A percentile compares a stretch with the other conserved stretches of the same genome.
Evolutionary conservation across 2,888 invertebrate species (phyloP).

Genomic region (Napeogenes sylphis): DNA sequence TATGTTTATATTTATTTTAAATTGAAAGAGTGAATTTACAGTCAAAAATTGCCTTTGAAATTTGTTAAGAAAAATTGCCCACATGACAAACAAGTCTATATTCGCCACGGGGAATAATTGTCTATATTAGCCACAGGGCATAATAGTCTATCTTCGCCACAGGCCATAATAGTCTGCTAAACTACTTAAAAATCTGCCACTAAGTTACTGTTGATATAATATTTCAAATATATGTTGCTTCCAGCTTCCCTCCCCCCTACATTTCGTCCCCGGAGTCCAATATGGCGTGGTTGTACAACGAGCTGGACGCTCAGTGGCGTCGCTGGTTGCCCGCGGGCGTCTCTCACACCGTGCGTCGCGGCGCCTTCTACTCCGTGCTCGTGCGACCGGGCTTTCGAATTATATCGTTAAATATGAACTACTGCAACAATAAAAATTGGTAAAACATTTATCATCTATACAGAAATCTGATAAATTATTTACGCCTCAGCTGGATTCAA

Average conservation of each 20-base stretch:
- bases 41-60: too few relatives aligned
- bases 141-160: too few relatives aligned
- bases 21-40: too few relatives aligned
- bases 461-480: not conserved
- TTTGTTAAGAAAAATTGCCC: too few relatives aligned
- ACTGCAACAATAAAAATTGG: slow-evolving; percentile 97
- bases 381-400: slow-evolving; percentile 93
- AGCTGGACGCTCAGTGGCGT: slow-evolving; percentile 92
- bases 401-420: slow-evolving; percentile 97
- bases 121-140: too few relatives aligned
- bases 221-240: slow-evolving; percentile 33
- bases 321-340: slow-evolving; percentile 94
- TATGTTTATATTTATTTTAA: too few relatives aligned
- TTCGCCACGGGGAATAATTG: too few relatives aligned
- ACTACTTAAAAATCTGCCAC: too few relatives aligned
- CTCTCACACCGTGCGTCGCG: slow-evolving; percentile 89
- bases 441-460: slow-evolving; percentile 42
- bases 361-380: slow-evolving; percentile 94
- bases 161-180: too few relatives aligned
- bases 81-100: too few relatives aligned
- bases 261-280: slow-evolving; percentile 87
- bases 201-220: not conserved
- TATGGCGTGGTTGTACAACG: slow-evolving; percentile 95
- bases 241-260: slow-evolving; percentile 91
- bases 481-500: not conserved